Evolutionary conservation across 30 jellyfish, hydroid and myxozoan genomes (phyloP).

Genomic region (Morbakka virulenta): DNA sequence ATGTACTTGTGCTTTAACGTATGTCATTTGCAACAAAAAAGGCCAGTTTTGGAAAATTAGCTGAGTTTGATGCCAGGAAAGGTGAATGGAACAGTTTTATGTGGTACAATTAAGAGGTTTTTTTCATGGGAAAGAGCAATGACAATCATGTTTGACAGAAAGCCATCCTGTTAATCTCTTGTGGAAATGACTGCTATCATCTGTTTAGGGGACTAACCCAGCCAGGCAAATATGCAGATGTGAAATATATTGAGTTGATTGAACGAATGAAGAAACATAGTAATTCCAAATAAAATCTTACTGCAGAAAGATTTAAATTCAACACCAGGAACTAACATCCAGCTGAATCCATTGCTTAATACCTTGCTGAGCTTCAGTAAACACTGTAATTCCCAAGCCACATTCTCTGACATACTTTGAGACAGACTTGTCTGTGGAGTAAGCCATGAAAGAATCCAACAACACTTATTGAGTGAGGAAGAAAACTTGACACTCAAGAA

Average conservation of each 20-base stretch:
- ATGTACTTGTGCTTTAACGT: too few relatives aligned
- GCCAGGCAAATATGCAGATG: conserved; percentile 25
- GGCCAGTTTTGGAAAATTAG: too few relatives aligned
- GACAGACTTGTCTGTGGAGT: conserved; percentile 44
- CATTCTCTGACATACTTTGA: neutral
- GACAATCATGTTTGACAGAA: neutral
- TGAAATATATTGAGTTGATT: conserved; percentile 13
- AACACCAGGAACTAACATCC: conserved; percentile 21
- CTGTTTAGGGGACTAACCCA: conserved; percentile 20
- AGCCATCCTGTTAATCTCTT: conserved; percentile 12
- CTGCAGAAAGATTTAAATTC: conserved; percentile 45
- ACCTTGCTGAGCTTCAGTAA: conserved; percentile 3
- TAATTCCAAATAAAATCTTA: conserved; percentile 41
- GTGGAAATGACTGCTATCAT: conserved; percentile 33
- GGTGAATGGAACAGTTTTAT: too few relatives aligned
- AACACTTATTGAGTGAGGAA: conserved; percentile 37
- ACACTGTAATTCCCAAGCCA: conserved; percentile 14
- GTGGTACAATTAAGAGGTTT: too few relatives aligned
- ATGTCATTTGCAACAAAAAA: too few relatives aligned
- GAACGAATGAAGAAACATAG: conserved; percentile 29
- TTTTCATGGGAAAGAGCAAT: neutral
- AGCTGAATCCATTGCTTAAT: conserved; percentile 29
- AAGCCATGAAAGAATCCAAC: conserved; percentile 18
- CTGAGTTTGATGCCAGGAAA: too few relatives aligned
- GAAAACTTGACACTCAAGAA: neutral